Evolutionary conservation across 2,888 invertebrate species (phyloP), one percentile per base, ranked within the genome.

Genomic region (Clanis bilineata): DNA sequence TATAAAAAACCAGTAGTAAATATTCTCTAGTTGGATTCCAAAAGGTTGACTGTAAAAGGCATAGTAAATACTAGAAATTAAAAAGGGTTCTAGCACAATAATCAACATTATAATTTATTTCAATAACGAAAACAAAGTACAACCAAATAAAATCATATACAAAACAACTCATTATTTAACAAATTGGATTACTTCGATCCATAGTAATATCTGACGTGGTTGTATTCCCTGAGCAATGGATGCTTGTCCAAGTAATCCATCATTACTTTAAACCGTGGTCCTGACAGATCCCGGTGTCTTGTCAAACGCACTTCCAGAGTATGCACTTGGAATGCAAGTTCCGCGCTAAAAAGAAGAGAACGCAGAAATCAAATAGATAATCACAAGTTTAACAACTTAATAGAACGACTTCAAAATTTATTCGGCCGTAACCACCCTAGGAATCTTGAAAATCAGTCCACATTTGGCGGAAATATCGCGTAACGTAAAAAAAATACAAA

Each of bases 221-320:
- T 85, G 62, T 79, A 90, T 22, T 91, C 92, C 54, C 70, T 80
- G 1, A 92, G 74, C 22, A 91, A 64, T 0, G 90, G 91, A 62
- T 92, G 92, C 43, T 85, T 87, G 56, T 85, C 82, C 51, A 92
- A 67, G 28, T 88, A 86, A 0, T 88, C 86, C 61, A 90, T 71
- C 9, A 94, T 74, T 0, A 64, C 71, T 60, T 79, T 83, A 73
- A 88, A 93, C 36, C 93, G 80, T 0, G 86, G 82, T 0, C 88
- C 90, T 0, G 94, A 93, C 15, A 94, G 83, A 56, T 94, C 93
- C 60, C 88, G 88, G 71, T 95, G 94, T 1, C 95, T 88, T 1
- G 93, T 88, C 63, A 96, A 77, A 23, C 95, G 88, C 10, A 94
- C 93, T 66, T 95, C 95, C 36, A 95, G 73, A 0, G 93, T 88